Percentiles rank a stretch among this genome's conserved stretches.
Conservation (phyloP, 2,113 vertebrate genomes). For the Pseudopodoces humilis region DNA sequence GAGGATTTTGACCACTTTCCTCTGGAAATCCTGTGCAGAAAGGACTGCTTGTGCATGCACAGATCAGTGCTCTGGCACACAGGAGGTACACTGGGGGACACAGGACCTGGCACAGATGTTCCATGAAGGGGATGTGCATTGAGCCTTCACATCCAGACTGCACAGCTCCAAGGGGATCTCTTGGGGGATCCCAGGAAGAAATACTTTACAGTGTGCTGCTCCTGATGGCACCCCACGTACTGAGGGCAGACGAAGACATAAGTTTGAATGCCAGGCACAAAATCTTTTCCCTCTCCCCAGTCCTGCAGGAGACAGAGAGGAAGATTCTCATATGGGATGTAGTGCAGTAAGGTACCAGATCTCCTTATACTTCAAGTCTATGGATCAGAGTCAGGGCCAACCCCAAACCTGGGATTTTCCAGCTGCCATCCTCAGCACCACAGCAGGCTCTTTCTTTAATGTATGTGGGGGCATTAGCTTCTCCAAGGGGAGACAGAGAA, state of each 20-base stretch:
- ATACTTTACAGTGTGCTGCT: not conserved
- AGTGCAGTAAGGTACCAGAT: not conserved
- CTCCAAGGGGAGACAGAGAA: not conserved
- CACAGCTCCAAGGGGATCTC: not conserved
- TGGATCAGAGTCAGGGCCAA: not conserved
- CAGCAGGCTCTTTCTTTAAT: not conserved
- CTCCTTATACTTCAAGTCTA: not conserved
- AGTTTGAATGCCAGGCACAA: not conserved
- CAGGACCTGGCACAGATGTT: not conserved
- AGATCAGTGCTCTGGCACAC: fast-evolving
- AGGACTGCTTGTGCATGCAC: not conserved
- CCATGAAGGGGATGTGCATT: not conserved
- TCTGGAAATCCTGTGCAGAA: not conserved
- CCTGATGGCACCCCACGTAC: not conserved
- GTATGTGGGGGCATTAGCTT: not conserved
- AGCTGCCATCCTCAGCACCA: not conserved
- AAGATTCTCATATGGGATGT: not conserved
- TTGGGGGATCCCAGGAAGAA: not conserved
- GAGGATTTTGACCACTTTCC: not conserved
- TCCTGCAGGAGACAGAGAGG: not conserved
- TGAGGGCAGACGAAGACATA: not conserved
- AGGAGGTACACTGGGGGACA: not conserved
- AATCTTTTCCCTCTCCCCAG: not conserved
- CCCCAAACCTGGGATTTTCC: not conserved
- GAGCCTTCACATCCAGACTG: not conserved